phyloP scores from a whole-genome alignment of 2,888 invertebrate genomes.

The Pandemis heparana region DNA sequence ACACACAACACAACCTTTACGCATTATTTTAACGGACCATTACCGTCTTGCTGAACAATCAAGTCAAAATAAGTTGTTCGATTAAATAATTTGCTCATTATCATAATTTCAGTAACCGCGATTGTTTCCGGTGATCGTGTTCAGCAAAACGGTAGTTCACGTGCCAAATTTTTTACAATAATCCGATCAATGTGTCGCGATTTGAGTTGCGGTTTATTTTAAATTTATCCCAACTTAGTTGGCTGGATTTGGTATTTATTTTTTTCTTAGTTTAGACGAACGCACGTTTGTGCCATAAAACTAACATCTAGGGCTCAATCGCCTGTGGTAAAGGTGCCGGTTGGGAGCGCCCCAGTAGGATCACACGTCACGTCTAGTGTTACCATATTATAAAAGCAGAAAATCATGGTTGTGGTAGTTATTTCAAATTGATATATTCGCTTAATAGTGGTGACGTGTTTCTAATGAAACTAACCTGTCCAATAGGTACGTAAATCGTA shows the following conservation, averaged over 20 bases:
- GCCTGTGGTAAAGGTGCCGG: conserved; percentile 57
- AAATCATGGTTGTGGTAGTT: conserved; percentile 85
- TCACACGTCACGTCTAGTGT: conserved; percentile 63
- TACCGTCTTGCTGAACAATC: conserved; percentile 66
- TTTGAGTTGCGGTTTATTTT: conserved; percentile 65
- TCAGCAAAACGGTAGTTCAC: conserved; percentile 70
- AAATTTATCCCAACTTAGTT: conserved; percentile 81
- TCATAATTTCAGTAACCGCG: conserved; percentile 37
- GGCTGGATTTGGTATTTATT: conserved; percentile 72
- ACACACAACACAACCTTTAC: conserved; percentile 53
- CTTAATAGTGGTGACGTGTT: conserved; percentile 71
- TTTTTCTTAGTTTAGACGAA: conserved; percentile 55
- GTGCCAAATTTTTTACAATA: conserved; percentile 64
- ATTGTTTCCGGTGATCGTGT: conserved; percentile 50
- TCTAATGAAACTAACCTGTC: conserved; percentile 55
- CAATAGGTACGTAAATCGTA: conserved; percentile 49
- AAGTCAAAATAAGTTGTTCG: conserved; percentile 5
- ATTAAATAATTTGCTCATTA: conserved; percentile 31
- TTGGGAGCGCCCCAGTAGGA: conserved; percentile 62
- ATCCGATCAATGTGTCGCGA: conserved; percentile 64
- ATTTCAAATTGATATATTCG: conserved; percentile 81
- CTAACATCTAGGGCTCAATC: conserved; percentile 53
- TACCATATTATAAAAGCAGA: conserved; percentile 73
- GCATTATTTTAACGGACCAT: conserved; percentile 57
- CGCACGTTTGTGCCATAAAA: conserved; percentile 66